phyloP scores from a whole-genome alignment of 2,113 vertebrate species.

The Channa maculata region DNA sequence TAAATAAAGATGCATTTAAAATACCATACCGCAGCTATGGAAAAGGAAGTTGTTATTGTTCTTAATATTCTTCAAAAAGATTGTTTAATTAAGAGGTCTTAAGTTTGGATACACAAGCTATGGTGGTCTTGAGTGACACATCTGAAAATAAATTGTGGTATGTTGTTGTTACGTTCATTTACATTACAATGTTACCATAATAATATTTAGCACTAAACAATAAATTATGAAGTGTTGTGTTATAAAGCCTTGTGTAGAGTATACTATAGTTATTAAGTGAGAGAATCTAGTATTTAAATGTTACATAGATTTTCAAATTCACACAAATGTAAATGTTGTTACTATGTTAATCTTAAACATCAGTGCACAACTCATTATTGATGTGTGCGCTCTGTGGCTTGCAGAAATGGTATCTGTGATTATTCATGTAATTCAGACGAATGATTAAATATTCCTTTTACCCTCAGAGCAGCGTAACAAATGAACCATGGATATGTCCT shows the following conservation, averaged over 20 bases:
- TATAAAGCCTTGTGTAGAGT: background rate
- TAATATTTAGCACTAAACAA: too few species aligned
- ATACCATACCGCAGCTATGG: too few species aligned
- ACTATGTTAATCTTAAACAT: slow-evolving; percentile 78
- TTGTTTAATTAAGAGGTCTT: background rate
- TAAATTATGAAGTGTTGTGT: background rate
- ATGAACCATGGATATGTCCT: slow-evolving; percentile 81
- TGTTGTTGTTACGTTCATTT: background rate
- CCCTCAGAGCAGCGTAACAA: slow-evolving; percentile 84
- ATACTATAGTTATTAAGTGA: background rate
- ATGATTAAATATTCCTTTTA: slow-evolving; percentile 87
- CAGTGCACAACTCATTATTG: slow-evolving; percentile 62
- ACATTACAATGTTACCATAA: background rate
- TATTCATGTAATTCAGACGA: slow-evolving; percentile 86
- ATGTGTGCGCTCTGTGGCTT: slow-evolving; percentile 63
- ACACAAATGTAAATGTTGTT: slow-evolving; percentile 43
- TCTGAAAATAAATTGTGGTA: too few species aligned
- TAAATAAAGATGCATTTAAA: too few species aligned
- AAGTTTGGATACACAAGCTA: background rate
- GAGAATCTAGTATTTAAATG: slow-evolving; percentile 41
- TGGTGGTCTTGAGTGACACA: too few species aligned
- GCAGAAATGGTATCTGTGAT: slow-evolving; percentile 81
- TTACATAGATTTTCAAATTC: slow-evolving; percentile 39
- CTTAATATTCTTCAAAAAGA: too few species aligned
- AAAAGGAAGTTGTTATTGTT: too few species aligned